phyloP scores from a whole-genome alignment of 2,797 vertebrate genomes.

The Amblyopsis hoosieri region DNA sequence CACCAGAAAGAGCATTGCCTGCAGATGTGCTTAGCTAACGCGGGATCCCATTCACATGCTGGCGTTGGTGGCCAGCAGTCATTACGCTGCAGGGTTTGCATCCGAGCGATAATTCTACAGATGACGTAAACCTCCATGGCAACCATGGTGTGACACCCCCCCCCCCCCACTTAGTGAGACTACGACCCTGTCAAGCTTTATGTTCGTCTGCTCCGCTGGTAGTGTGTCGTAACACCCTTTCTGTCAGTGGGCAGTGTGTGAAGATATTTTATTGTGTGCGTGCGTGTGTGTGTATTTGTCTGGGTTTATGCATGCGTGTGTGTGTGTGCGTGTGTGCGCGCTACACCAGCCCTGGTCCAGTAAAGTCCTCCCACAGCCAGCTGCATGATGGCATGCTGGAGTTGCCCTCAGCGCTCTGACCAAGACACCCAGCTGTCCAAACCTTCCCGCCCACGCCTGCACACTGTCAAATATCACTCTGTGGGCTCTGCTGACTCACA shows the following conservation, averaged over 20 bases:
- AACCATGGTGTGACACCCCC: conserved; percentile 19
- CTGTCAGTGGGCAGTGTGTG: conserved; percentile 59
- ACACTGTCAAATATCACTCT: conserved; percentile 22
- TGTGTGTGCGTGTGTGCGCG: conserved; percentile 22
- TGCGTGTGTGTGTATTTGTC: conserved; percentile 8
- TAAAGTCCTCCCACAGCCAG: conserved; percentile 34
- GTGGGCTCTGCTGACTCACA: too few species aligned
- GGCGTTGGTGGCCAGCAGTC: conserved; percentile 34
- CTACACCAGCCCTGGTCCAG: conserved; percentile 42
- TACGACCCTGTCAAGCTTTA: conserved; percentile 37
- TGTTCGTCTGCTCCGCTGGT: conserved; percentile 11
- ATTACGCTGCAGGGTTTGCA: conserved; percentile 43
- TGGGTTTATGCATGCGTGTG: conserved; percentile 2
- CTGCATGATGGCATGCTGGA: conserved; percentile 39
- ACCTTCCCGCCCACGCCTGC: conserved; percentile 22
- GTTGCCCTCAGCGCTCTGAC: conserved; percentile 40
- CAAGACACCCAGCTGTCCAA: conserved; percentile 25
- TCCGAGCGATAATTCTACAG: not conserved
- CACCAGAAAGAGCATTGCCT: conserved; percentile 50
- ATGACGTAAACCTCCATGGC: conserved; percentile 4
- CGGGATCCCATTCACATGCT: conserved; percentile 11
- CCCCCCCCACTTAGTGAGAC: conserved; percentile 34
- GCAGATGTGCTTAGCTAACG: conserved; percentile 55
- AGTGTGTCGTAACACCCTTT: conserved; percentile 30
- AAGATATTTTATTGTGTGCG: conserved; percentile 53